Conservation (phyloP, 2,797 vertebrate genomes). For the Delichon dasypus region DNA sequence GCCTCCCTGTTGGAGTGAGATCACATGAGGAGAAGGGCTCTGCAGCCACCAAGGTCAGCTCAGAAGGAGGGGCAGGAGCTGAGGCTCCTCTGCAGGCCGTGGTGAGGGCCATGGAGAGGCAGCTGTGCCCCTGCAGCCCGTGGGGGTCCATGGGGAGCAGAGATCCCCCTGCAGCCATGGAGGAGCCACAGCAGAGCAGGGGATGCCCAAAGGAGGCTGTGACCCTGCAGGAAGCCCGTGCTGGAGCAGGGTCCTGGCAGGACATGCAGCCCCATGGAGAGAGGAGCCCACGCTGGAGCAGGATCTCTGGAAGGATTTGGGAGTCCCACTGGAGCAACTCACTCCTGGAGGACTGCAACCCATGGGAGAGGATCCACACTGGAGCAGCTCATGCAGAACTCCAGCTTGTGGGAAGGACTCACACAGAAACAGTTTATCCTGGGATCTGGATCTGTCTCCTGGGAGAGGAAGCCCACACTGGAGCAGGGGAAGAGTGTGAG, state of each 20-base stretch:
- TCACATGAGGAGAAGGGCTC: background rate
- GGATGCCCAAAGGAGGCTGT: background rate
- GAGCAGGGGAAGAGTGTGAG: background rate
- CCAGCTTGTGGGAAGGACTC: accelerated
- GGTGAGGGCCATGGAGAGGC: background rate
- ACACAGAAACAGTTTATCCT: background rate
- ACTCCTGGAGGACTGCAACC: background rate
- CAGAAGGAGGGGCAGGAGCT: background rate
- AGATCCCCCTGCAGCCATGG: no score
- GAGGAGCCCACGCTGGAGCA: accelerated
- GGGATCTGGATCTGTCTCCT: background rate
- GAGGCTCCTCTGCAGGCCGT: background rate
- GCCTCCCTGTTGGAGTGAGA: background rate
- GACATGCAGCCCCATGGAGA: background rate
- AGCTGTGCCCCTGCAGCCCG: background rate
- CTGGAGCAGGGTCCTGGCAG: background rate
- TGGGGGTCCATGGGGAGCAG: background rate
- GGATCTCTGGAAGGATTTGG: background rate
- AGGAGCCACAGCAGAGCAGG: background rate
- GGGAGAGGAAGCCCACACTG: background rate
- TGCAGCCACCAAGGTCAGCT: background rate
- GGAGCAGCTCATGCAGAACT: background rate
- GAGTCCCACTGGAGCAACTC: background rate
- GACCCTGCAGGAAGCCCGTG: background rate
- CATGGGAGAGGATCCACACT: accelerated